Evolutionary conservation across 2,888 invertebrate genomes (phyloP).

Genomic region (Leucozona laternaria): DNA sequence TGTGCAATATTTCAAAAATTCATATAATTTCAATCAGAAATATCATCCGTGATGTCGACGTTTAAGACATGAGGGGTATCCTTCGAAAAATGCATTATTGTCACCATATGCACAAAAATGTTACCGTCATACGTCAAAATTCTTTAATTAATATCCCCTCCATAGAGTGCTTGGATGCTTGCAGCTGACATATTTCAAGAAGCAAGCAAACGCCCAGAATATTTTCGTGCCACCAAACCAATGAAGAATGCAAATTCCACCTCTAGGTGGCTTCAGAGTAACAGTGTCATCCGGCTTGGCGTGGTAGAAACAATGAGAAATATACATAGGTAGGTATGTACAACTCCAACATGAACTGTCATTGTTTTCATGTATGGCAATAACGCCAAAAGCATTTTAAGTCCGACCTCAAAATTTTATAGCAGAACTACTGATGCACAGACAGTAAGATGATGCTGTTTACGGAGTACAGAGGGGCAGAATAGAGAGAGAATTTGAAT

Average conservation of each 20-base stretch:
- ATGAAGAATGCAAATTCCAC: constrained; percentile 35
- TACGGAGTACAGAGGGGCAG: not conserved
- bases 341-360: constrained; percentile 14
- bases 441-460: not conserved
- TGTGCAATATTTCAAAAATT: constrained; percentile 24
- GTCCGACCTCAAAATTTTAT: constrained; percentile 4
- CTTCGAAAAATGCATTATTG: constrained; percentile 21
- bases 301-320: not conserved
- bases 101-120: constrained; percentile 11
- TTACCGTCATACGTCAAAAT: constrained; percentile 40
- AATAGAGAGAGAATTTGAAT: not conserved
- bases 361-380: constrained; percentile 23
- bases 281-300: not conserved
- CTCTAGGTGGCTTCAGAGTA: constrained; percentile 2
- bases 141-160: constrained; percentile 47
- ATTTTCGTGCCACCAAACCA: constrained; percentile 33
- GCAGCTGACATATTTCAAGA: constrained; percentile 3
- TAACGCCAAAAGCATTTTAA: constrained; percentile 48
- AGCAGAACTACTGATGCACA: not conserved
- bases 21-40: constrained; percentile 13
- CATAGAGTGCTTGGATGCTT: not conserved
- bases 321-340: not conserved
- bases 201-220: constrained; percentile 9
- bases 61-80: not conserved
- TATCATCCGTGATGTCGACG: not conserved